These are phyloP conservation scores for Turdus rufiventris DNA, from an alignment of 2,113 vertebrate species.

Conservation along the genomic window DNA sequence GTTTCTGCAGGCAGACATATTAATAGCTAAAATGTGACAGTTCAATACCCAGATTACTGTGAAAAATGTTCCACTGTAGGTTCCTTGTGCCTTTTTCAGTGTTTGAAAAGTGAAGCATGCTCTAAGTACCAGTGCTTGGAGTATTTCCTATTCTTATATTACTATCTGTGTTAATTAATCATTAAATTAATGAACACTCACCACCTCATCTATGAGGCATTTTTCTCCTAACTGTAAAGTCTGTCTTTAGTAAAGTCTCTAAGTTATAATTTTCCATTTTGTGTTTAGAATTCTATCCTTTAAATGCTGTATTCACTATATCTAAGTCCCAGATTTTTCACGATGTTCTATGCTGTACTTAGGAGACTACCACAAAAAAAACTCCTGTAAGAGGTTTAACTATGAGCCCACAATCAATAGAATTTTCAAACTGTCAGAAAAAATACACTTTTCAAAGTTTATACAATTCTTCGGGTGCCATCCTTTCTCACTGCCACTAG, in stretches of 20 bases:
- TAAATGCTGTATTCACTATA: too few species aligned
- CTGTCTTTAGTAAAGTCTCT: background rate
- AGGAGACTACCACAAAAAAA: background rate
- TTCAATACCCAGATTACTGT: background rate
- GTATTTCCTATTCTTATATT: too few species aligned
- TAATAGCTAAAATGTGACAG: background rate
- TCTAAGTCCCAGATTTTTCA: background rate
- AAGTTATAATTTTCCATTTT: background rate
- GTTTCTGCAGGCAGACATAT: background rate
- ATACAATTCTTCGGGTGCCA: background rate
- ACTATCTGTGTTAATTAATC: background rate
- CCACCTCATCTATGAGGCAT: background rate
- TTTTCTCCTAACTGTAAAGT: background rate
- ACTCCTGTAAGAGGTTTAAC: background rate
- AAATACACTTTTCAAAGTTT: background rate
- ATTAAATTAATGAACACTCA: background rate
- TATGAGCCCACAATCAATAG: background rate
- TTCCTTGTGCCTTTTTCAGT: background rate
- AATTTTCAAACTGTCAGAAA: background rate
- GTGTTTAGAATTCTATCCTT: background rate
- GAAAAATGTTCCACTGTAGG: background rate
- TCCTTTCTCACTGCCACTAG: slow-evolving; percentile 33
- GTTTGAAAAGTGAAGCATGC: background rate
- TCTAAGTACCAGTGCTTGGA: background rate
- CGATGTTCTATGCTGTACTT: background rate